phyloP scores from a whole-genome alignment of 2,797 vertebrate species.

The Rhinella marina region DNA sequence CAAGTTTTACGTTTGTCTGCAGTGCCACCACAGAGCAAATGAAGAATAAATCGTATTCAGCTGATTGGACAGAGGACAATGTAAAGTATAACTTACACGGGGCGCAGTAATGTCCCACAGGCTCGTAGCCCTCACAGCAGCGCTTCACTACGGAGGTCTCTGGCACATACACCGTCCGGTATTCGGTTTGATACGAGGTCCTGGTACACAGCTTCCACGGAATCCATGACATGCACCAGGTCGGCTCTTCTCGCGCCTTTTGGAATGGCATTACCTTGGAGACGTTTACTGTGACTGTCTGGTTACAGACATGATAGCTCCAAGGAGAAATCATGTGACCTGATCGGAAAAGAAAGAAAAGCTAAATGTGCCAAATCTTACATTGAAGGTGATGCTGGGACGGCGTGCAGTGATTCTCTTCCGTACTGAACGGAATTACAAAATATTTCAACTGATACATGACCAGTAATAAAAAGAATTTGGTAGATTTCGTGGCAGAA shows the following conservation, averaged over 20 bases:
- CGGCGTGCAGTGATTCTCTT: no score
- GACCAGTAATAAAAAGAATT: no score
- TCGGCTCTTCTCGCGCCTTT: conserved; percentile 70
- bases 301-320: conserved; percentile 83
- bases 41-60: not conserved
- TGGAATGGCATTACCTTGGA: conserved; percentile 73
- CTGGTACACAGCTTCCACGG: conserved; percentile 79
- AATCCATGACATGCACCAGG: conserved; percentile 83
- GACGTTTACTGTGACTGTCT: conserved; percentile 71
- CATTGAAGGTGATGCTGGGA: no score
- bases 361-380: not conserved
- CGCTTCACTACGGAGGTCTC: conserved; percentile 72
- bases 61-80: not conserved
- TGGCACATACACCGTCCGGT: conserved; percentile 67
- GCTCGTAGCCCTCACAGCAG: conserved; percentile 87
- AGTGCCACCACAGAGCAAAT: not conserved
- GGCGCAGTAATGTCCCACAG: conserved; percentile 85
- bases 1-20: not conserved
- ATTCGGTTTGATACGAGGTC: conserved; percentile 71
- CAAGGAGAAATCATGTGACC: conserved; percentile 78
- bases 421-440: not conserved
- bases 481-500: no score
- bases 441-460: no score
- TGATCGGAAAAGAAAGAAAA: conserved; percentile 63
- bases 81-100: conserved; percentile 76